A percentile compares a stretch with the other conserved stretches of the same genome.
Evolutionary conservation across 2,888 invertebrate species (phyloP).

Genomic region (Drosophila longiperda): DNA sequence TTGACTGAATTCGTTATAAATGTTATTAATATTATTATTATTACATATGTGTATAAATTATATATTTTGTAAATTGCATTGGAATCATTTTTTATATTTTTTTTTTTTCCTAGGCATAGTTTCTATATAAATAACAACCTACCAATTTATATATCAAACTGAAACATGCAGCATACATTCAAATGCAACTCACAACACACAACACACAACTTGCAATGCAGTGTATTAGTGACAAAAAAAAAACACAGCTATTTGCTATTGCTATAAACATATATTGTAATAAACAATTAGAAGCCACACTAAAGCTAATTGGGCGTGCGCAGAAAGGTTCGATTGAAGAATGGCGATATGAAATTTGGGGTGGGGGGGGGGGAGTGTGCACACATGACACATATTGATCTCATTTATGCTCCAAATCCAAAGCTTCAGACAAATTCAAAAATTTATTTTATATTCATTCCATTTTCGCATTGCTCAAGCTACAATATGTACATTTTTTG

Average conservation of each 20-base stretch:
- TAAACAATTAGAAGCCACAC: slow-evolving; percentile 24
- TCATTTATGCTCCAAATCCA: slow-evolving; percentile 65
- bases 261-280: not conserved
- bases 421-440: slow-evolving; percentile 56
- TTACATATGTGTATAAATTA: slow-evolving; percentile 58
- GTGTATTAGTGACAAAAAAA: slow-evolving; percentile 21
- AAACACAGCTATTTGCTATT: slow-evolving; percentile 1
- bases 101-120: slow-evolving; percentile 38
- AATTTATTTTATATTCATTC: slow-evolving; percentile 67
- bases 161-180: slow-evolving; percentile 8
- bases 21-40: slow-evolving; percentile 77
- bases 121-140: slow-evolving; percentile 13
- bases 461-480: slow-evolving; percentile 57
- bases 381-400: slow-evolving; percentile 67
- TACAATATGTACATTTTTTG: slow-evolving; percentile 10
- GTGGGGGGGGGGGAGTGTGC: slow-evolving; percentile 20
- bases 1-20: slow-evolving; percentile 81
- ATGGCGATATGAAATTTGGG: not conserved
- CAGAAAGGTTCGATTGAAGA: not conserved
- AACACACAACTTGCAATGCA: slow-evolving; percentile 31
- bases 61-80: slow-evolving; percentile 70
- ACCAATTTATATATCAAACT: slow-evolving; percentile 12
- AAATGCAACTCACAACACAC: slow-evolving; percentile 5
- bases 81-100: slow-evolving; percentile 41
- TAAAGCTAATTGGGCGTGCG: slow-evolving; percentile 51